Percentiles rank a stretch among this genome's conserved stretches.
Conservation (phyloP, 92 coral and sea anemone genomes). For the Bergia puertoricense region DNA sequence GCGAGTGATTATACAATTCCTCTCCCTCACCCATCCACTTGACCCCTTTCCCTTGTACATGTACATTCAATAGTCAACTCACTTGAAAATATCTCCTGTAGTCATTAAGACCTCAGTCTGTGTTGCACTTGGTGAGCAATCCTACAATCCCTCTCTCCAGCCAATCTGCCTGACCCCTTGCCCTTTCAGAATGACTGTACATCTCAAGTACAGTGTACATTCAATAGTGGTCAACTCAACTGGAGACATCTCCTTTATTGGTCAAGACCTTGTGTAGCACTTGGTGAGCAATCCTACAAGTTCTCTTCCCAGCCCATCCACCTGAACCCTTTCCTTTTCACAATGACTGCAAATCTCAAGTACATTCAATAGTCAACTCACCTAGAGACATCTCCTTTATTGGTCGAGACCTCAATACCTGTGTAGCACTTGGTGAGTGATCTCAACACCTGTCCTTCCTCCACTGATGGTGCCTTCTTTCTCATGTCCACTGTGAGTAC, state of each 20-base stretch:
- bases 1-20: neutral
- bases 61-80: neutral
- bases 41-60: constrained; percentile 54
- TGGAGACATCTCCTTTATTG: constrained; percentile 1
- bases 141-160: no score
- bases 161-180: no score
- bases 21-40: constrained; percentile 36
- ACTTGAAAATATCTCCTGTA: no score
- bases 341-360: no score
- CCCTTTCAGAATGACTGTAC: no score
- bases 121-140: no score
- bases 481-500: constrained; percentile 73
- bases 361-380: neutral
- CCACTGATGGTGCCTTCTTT: constrained; percentile 86
- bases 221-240: constrained; percentile 30
- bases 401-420: constrained; percentile 87
- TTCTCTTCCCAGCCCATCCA: constrained; percentile 22
- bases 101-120: no score
- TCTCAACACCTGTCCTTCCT: constrained; percentile 91
- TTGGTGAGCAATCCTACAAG: constrained; percentile 66
- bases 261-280: neutral
- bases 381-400: constrained; percentile 91
- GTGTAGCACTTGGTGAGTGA: constrained; percentile 93
- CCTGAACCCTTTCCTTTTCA: no score
- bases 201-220: no score